These are phyloP conservation scores for Drosophila busckii DNA, from an alignment of 1,140 invertebrate genomes.

Conservation along the genomic window DNA sequence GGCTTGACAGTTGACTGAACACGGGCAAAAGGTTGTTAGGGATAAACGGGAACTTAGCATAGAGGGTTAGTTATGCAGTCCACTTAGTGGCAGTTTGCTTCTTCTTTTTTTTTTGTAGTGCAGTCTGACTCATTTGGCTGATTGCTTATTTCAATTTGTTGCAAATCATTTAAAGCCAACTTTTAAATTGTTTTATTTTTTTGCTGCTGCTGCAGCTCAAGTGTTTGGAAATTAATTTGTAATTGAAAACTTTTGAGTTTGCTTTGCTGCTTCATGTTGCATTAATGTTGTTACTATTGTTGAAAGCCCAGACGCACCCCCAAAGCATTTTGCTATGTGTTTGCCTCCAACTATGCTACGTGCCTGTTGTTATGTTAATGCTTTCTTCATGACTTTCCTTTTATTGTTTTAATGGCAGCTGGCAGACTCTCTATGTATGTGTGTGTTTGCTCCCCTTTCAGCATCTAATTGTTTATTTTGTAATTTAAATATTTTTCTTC, in stretches of 20 bases:
- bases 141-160: no score
- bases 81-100: conserved; percentile 23
- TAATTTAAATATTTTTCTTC: conserved; percentile 63
- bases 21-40: not conserved
- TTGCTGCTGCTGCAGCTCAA: conserved; percentile 29
- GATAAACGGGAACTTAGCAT: not conserved
- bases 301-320: no score
- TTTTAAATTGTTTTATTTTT: no score
- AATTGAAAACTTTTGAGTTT: no score
- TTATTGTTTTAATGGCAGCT: conserved; percentile 54
- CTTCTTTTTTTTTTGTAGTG: conserved; percentile 6
- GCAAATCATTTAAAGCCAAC: no score
- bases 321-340: no score
- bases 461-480: conserved; percentile 75
- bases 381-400: conserved; percentile 54
- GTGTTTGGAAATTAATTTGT: no score
- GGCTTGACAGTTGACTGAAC: conserved; percentile 60
- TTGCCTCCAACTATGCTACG: no score
- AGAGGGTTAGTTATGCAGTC: conserved; percentile 1
- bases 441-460: conserved; percentile 29
- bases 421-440: no score
- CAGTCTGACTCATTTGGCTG: conserved; percentile 24
- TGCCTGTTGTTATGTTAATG: conserved; percentile 39
- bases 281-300: conserved; percentile 18
- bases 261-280: no score